Evolutionary conservation across 2,113 vertebrate species (phyloP).

Genomic region (Gobius niger): DNA sequence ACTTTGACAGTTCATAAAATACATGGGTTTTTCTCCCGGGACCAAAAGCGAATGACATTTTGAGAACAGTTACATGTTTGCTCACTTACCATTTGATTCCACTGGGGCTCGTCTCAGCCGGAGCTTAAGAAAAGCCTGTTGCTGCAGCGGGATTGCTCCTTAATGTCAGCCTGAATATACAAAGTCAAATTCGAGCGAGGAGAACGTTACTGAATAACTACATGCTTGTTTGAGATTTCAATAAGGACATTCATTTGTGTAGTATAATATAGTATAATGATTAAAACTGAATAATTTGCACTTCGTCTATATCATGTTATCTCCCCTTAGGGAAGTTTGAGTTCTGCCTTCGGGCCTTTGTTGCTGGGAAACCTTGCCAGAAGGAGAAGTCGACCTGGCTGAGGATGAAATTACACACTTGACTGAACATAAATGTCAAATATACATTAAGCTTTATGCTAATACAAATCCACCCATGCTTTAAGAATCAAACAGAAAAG

Average conservation of each 20-base stretch:
- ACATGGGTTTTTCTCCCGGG: conserved; percentile 21
- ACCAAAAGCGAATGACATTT: conserved; percentile 42
- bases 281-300: no score
- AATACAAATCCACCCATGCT: no score
- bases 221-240: background rate
- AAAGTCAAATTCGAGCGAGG: conserved; percentile 18
- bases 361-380: no score
- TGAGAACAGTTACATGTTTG: conserved; percentile 45
- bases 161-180: conserved; percentile 13
- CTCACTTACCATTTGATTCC: conserved; percentile 43
- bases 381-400: no score
- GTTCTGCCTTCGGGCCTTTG: no score
- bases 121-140: conserved; percentile 29
- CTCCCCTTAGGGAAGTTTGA: no score
- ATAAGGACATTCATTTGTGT: background rate
- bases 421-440: no score
- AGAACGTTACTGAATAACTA: conserved; percentile 39
- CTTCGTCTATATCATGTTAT: no score
- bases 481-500: no score
- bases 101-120: conserved; percentile 36
- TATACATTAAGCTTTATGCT: no score
- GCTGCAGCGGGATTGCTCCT: conserved; percentile 32
- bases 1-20: conserved; percentile 25
- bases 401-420: no score
- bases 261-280: no score